Evolutionary conservation across 2,797 vertebrate species (phyloP).

Genomic region (Anabacerthia variegaticeps): DNA sequence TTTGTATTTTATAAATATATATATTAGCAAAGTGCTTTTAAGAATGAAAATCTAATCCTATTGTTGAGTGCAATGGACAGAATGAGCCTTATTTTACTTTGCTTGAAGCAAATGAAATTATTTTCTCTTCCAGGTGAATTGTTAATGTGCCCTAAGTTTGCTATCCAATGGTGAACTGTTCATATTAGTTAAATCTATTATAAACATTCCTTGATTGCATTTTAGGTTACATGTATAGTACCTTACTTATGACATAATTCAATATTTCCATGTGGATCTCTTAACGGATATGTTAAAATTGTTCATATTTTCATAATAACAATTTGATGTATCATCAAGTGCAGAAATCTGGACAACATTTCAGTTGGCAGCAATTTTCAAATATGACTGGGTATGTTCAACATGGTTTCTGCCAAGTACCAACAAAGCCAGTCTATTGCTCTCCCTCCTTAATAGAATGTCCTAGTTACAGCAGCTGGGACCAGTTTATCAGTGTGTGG

Average conservation of each 20-base stretch:
- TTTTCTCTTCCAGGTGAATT: neutral
- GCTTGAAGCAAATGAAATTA: neutral
- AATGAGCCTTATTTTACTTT: neutral
- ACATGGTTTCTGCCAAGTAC: neutral
- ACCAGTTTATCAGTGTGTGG: too few relatives aligned
- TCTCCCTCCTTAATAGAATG: neutral
- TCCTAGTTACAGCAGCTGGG: too few relatives aligned
- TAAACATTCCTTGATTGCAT: neutral
- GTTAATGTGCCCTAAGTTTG: rapidly evolving
- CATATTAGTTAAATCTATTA: neutral
- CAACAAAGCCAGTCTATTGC: neutral
- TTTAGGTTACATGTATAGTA: neutral
- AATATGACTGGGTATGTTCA: neutral
- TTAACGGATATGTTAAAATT: neutral
- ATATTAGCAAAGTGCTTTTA: neutral
- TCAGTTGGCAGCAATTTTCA: neutral
- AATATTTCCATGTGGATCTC: neutral
- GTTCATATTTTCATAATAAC: neutral
- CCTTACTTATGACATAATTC: neutral
- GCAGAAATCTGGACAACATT: neutral
- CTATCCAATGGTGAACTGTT: neutral
- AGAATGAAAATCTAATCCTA: neutral
- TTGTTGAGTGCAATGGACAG: neutral
- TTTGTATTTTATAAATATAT: neutral
- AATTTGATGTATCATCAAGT: neutral